Evolutionary conservation across 2,888 invertebrate genomes (phyloP).

Genomic region (Hirtodrosophila alboralis): DNA sequence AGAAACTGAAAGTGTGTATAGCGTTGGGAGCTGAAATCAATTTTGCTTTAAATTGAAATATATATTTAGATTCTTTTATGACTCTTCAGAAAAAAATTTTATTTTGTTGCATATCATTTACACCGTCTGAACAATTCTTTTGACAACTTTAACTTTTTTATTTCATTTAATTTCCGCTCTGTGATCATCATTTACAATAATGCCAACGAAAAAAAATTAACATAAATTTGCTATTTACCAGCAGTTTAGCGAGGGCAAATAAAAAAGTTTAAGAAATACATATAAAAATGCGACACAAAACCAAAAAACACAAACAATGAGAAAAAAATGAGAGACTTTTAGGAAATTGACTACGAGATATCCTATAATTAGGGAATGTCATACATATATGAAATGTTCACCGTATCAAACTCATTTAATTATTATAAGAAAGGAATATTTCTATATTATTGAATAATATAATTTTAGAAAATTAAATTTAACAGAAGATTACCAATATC

Average conservation of each 20-base stretch:
- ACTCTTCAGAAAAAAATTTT: too few species aligned
- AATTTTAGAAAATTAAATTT: too few species aligned
- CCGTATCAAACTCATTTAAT: too few species aligned
- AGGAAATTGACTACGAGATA: slow-evolving; percentile 12
- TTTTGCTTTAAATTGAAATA: slow-evolving; percentile 10
- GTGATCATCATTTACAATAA: slow-evolving; percentile 68
- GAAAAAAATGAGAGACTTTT: neutral
- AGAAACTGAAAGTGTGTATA: slow-evolving; percentile 15
- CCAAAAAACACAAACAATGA: slow-evolving; percentile 15
- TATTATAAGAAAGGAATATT: too few species aligned
- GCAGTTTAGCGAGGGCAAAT: slow-evolving; percentile 52
- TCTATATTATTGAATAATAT: too few species aligned
- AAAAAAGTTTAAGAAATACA: slow-evolving; percentile 36
- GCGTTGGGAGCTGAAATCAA: neutral
- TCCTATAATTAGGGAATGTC: slow-evolving; percentile 28
- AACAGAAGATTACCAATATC: too few species aligned
- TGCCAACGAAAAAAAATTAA: slow-evolving; percentile 61
- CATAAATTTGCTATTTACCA: slow-evolving; percentile 76
- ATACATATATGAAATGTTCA: too few species aligned
- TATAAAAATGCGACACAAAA: slow-evolving; percentile 36
- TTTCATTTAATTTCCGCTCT: slow-evolving; percentile 71
- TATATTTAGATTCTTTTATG: slow-evolving; percentile 8
- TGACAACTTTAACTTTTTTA: slow-evolving; percentile 63
- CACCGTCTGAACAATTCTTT: slow-evolving; percentile 40
- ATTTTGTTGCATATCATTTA: slow-evolving; percentile 42